Evolutionary conservation across 2,113 vertebrate genomes (phyloP), one percentile per base, ranked within the genome.

Genomic region (Cyanoramphus novaezelandiae): DNA sequence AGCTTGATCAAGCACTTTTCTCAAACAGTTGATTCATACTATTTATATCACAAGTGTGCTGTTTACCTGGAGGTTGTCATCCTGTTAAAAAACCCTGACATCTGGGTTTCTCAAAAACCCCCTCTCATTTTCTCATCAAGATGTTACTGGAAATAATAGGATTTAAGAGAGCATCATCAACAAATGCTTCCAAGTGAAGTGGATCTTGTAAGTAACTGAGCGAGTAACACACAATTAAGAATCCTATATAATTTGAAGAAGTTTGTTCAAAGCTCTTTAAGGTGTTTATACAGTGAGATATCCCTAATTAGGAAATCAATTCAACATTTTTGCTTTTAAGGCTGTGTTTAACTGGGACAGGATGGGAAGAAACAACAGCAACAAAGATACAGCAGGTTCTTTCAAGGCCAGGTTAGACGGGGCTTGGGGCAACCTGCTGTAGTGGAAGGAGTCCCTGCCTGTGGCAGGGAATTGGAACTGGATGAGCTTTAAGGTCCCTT

Each of bases 1-100:
- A 94, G 93, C 90, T 90, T 95, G 85, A 95, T 96, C 88, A 94
- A 93, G 88, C 83, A 49, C 13, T 29, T 95, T 90, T 87, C 96
- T 93, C 23, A 39, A 81, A 86, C 52, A 44, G 55, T 92, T 86
- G 84, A 84, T 94, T 91, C 59, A 43, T 59, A 41, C 88, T 93
- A 97, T 96, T 95, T 96, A 86, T 95, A 97, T 82, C 83, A 81
- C 28, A 46, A 91, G 52, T 28, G 64, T 65, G 44, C 81, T 79
- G 44, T 82, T 95, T 95, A 96, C 95, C 95, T 93, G 85, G 43
- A 83, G 91, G 72, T 82, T 95, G 88, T 65, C 76, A 92, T 37
- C 71, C 57, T 75, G 79, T 94, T 60, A 63, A 84, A 85, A 95
- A 16, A 8, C 23, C 67, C 80, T 91, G 83, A 93, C 79, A 88